Evolutionary conservation across 2,888 invertebrate species (phyloP), one percentile per base, ranked within the genome.

Genomic region (Sarcophaga caerulescens): DNA sequence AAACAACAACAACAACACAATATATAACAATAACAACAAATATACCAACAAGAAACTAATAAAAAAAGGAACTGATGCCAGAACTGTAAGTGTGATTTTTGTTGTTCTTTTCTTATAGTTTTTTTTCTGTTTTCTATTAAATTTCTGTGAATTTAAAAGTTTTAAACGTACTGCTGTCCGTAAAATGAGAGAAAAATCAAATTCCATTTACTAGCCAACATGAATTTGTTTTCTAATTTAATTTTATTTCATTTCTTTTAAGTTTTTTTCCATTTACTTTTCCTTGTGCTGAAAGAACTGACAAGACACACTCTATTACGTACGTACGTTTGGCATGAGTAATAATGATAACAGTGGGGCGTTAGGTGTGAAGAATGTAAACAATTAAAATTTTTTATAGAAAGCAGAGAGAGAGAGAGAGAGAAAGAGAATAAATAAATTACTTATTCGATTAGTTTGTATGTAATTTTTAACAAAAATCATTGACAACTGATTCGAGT

Each of bases 61-160:
- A 65, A 68, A 44, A 70, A 68, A n/a, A 45, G 17, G 59, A 80
- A 73, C 45, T 47, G 52, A 78, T 86, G 86, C 81, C 81, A 75
- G 78, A 81, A 81, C 66, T 71, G 86, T 86, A 79, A 86, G 86
- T 84, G 44, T 17, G 63, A 73, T 47, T 69, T 63, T 68, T 52
- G 4, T 77, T 8, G 75, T 63, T 74, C 5, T 12, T 44, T 60
- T 74, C 35, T 35, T 35, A 35, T 35, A 10, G 35, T 35, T 60
- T 68, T 2, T 68, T 23, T 23, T 35, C 65, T 52, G 47, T 52
- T 70, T 66, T 12, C 14, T 17, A 44, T 63, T 63, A 59, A 59
- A 45, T 60, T 23, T 63, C 14, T 60, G 52, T 62, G 17, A 79
- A 65, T 74, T 83, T 69, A 57, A 71, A 79, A 65, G 14, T 19